These are phyloP conservation scores for Thripadectes ignobilis DNA, from an alignment of 2,797 vertebrate genomes.

Conservation along the genomic window DNA sequence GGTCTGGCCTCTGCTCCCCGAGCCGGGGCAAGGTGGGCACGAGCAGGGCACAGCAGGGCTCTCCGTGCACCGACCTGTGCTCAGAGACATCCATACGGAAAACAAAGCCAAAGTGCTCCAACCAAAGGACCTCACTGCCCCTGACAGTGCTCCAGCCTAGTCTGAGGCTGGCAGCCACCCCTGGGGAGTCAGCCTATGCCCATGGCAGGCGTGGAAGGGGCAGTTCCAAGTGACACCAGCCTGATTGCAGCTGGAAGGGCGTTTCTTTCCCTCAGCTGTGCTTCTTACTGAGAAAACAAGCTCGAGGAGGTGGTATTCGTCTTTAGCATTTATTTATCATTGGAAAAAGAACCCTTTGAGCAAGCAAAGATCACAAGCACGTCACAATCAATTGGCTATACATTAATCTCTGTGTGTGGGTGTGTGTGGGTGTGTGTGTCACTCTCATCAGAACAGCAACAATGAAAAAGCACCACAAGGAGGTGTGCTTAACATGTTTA, in stretches of 20 bases:
- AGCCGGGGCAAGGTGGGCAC: not conserved
- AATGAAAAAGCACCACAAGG: constrained; percentile 82
- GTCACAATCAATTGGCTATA: constrained; percentile 90
- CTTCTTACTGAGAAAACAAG: constrained; percentile 76
- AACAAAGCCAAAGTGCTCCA: constrained; percentile 23
- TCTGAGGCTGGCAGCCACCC: constrained; percentile 52
- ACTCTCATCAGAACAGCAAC: constrained; percentile 79
- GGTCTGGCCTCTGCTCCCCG: not conserved
- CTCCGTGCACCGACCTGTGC: not conserved
- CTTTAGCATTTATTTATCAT: constrained; percentile 94
- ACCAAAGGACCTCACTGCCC: constrained; percentile 56
- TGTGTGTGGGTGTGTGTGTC: not conserved
- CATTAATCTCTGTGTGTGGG: constrained; percentile 72
- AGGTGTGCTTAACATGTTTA: constrained; percentile 75
- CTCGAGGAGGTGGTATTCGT: constrained; percentile 76
- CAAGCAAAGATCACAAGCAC: constrained; percentile 96
- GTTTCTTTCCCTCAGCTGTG: constrained; percentile 29
- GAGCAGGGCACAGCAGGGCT: not conserved
- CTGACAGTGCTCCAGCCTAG: constrained; percentile 57
- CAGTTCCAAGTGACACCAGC: not conserved
- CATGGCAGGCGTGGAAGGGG: not conserved
- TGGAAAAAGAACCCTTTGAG: constrained; percentile 86
- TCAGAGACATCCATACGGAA: not conserved
- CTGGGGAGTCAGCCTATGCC: constrained; percentile 14
- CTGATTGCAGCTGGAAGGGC: not conserved